Conservation (phyloP, 2,888 invertebrate species). For the Keiferia lycopersicella region DNA sequence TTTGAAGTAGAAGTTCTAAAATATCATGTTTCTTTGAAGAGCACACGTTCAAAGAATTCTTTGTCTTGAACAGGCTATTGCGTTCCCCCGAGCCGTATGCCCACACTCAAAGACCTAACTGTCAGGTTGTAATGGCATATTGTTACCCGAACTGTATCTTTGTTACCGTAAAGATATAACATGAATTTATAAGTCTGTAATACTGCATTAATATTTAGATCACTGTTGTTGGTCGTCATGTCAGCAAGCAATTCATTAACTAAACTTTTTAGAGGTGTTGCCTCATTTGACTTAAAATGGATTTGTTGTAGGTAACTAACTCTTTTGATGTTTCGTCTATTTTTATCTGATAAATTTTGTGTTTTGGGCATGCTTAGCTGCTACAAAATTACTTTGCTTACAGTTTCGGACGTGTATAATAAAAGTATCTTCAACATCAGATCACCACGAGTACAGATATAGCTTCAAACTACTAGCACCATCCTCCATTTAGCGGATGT, state of each 20-base stretch:
- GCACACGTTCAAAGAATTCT: slow-evolving; percentile 9
- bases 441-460: background rate
- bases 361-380: background rate
- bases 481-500: slow-evolving; percentile 8
- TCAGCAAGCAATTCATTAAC: background rate
- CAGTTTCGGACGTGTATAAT: background rate
- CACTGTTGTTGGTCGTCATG: background rate
- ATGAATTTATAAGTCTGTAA: background rate
- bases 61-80: slow-evolving; percentile 17
- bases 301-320: background rate
- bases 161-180: background rate
- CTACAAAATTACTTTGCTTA: background rate
- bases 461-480: background rate
- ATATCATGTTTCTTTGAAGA: slow-evolving; percentile 25
- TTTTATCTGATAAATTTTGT: background rate
- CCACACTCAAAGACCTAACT: slow-evolving; percentile 18
- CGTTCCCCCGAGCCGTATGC: slow-evolving; percentile 16
- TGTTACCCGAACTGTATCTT: background rate
- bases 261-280: background rate
- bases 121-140: slow-evolving; percentile 4
- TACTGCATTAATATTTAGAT: background rate
- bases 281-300: slow-evolving; percentile 1
- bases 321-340: background rate
- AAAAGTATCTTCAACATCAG: background rate
- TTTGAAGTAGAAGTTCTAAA: slow-evolving; percentile 7